phyloP scores from a whole-genome alignment of 2,113 vertebrate genomes.

The Tichodroma muraria region DNA sequence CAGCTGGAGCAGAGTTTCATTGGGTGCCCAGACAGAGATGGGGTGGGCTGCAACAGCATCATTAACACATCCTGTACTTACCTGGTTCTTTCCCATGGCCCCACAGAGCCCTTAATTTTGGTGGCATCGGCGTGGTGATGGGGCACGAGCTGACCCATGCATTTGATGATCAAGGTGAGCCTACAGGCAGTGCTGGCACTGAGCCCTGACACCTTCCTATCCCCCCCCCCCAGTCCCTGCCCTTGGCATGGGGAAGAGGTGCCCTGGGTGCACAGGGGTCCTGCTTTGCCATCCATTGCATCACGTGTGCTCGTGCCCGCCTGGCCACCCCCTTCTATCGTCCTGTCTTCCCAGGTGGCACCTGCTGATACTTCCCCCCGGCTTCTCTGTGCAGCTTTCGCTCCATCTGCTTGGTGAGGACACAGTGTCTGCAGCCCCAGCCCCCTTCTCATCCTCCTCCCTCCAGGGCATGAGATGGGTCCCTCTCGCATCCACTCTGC shows the following conservation, averaged over 20 bases:
- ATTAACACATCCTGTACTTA: neutral
- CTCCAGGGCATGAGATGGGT: neutral
- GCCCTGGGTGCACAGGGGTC: neutral
- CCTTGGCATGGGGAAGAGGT: neutral
- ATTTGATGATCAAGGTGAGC: constrained; percentile 94
- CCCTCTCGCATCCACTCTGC: neutral
- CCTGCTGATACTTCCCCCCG: constrained; percentile 28
- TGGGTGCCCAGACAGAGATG: neutral
- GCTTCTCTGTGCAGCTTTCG: constrained; percentile 65
- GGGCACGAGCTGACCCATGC: constrained; percentile 96
- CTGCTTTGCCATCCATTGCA: constrained; percentile 18
- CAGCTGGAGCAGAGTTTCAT: neutral
- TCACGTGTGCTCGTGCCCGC: neutral
- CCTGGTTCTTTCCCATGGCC: neutral
- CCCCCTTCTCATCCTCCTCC: neutral
- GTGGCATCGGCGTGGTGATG: constrained; percentile 97
- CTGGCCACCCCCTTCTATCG: neutral
- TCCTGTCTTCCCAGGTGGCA: constrained; percentile 64
- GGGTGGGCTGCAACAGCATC: neutral
- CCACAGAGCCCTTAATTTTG: constrained; percentile 91
- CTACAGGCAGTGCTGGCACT: accelerated
- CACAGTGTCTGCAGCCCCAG: constrained; percentile 7
- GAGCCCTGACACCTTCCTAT: neutral
- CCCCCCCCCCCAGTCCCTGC: neutral
- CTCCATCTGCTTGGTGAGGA: constrained; percentile 64